Evolutionary conservation across 1,140 invertebrate species (phyloP), one percentile per base, ranked within the genome.

Genomic region (Drosophila watanabei): DNA sequence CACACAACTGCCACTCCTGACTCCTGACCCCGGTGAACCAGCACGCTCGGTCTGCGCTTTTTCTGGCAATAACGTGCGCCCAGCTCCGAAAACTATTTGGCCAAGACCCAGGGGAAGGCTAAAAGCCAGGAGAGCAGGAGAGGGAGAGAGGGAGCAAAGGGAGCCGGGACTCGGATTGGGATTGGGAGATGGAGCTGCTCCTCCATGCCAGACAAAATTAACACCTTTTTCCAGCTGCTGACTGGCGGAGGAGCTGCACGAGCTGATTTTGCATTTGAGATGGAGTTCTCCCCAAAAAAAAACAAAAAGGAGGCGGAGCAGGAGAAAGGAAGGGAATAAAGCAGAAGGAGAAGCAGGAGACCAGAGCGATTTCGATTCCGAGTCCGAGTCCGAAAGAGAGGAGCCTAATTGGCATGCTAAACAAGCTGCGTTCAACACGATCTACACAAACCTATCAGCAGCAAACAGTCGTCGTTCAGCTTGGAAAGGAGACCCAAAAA

Each of bases 361-460:
- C 18, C 63, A 43, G 54, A 60, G 46, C 59, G 48, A 68, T 48
- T 52, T 66, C 62, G 77, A 85, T 73, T 88, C 66, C 70, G 57
- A 86, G 51, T 78, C 30, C 59, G 39, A 61, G 20, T 57, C 14
- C 39, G 56, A 48, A 72, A 61, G 69, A 73, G 70, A 68, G 80
- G 76, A 82, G 86, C 86, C 86, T 89, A 90, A 90, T 91, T 90
- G 86, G 86, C 86, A 90, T 90, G 86, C 86, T 90, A 90, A 90
- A 90, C 86, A 90, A 90, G 86, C 86, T 90, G 82, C 87, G 87
- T 90, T 90, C 85, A 90, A 90, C 86, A 90, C 86, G 87, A 90
- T 90, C 86, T 90, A 87, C 86, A 75, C 82, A 85, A 78, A 68
- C 86, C 75, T 85, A 88, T 88, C 84, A 61, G 69, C 79, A 75